Evolutionary conservation across 2,888 invertebrate species (phyloP), one percentile per base, ranked within the genome.

Genomic region (Nesidiocoris tenuis): DNA sequence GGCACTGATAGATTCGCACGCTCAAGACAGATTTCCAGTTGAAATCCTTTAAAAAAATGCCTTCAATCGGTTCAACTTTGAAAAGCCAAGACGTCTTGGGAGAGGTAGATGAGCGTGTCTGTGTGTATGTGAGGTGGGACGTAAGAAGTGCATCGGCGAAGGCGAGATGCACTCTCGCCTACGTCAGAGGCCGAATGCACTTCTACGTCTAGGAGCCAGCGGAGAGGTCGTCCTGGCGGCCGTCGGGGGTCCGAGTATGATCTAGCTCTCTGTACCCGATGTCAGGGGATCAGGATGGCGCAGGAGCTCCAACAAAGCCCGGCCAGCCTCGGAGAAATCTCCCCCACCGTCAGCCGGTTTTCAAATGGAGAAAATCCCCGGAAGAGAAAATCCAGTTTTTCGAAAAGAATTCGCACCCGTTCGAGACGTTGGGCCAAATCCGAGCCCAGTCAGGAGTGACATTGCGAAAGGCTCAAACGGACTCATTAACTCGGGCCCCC

Each of bases 111-210:
- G 7, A 18, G 21, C 56, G 61, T 61, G 23, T 64, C 56, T 39
- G 19, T 1, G n/a, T 1, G 23, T n/a, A 19, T 39, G 22, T 17
- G 25, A 16, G 23, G 57, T 22, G 9, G 23, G 59, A 77, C 76
- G 77, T 78, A 75, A 78, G 74, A 75, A 72, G 57, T 24, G 61
- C 70, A 59, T 61, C 68, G 76, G 78, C 24, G 75, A n/a, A n/a
- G 5, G 61, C 61, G 61, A 76, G 74, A 72, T 77, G 78, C 78
- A 78, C 75, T n/a, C n/a, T n/a, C 65, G 59, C 63, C 77, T 24
- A 75, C 78, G 77, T 77, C 78, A 76, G 68, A 65, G 57, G 67
- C n/a, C n/a, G n/a, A n/a, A 56, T 77, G 77, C 77, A 77, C 68
- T 78, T 66, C 39, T 39, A 54, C 59, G 56, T 24, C 71, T 56